These are phyloP conservation scores for Brachynemurus nebulosus DNA, from an alignment of 2,888 invertebrate species.

Conservation along the genomic window DNA sequence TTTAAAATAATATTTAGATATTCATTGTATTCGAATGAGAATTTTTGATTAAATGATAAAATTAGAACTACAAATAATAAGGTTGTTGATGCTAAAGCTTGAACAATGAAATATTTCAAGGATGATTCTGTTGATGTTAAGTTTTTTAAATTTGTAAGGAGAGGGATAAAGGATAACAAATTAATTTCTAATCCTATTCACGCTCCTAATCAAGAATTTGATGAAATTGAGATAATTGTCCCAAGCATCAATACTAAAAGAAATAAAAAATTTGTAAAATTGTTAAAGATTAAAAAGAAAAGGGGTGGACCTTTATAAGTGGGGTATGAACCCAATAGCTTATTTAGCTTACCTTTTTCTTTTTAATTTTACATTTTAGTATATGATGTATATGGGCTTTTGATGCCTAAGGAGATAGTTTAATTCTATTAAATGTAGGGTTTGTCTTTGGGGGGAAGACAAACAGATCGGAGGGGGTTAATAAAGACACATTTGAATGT, in stretches of 20 bases:
- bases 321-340: slow-evolving; percentile 36
- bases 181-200: slow-evolving; percentile 53
- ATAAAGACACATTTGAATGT: too few species aligned
- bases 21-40: too few species aligned
- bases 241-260: slow-evolving; percentile 34
- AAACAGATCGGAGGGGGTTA: too few species aligned
- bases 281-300: slow-evolving; percentile 38
- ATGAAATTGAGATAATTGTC: slow-evolving; percentile 36
- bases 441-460: too few species aligned
- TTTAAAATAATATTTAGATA: slow-evolving; percentile 19
- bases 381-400: slow-evolving; percentile 47
- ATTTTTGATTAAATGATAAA: slow-evolving; percentile 13
- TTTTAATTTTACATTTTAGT: slow-evolving; percentile 36
- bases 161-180: slow-evolving; percentile 43
- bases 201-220: slow-evolving; percentile 33
- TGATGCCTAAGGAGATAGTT: slow-evolving; percentile 45
- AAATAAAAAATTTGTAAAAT: slow-evolving; percentile 37
- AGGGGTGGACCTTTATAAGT: slow-evolving; percentile 33
- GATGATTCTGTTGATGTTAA: too few species aligned
- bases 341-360: slow-evolving; percentile 38
- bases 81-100: slow-evolving; percentile 42
- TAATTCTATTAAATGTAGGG: slow-evolving; percentile 45
- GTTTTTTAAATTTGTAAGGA: slow-evolving; percentile 38
- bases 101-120: too few species aligned
- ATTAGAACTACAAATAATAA: slow-evolving; percentile 32